Percentiles rank a stretch among this genome's conserved stretches.
phyloP scores from a whole-genome alignment of 1,140 invertebrate genomes.

The Anoplophora glabripennis region DNA sequence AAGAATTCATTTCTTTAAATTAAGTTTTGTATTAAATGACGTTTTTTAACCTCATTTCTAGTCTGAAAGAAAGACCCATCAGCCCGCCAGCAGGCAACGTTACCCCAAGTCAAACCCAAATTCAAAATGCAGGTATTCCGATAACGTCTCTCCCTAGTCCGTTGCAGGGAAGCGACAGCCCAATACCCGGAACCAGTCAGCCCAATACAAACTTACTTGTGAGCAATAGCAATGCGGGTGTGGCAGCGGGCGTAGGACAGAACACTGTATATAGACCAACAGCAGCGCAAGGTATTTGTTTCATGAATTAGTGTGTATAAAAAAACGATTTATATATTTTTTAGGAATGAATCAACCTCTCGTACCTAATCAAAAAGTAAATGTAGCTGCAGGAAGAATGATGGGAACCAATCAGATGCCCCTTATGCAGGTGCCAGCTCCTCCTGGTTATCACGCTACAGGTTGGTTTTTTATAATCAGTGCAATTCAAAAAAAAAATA shows the following conservation, averaged over 20 bases:
- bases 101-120: slow-evolving; percentile 47
- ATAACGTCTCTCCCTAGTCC: slow-evolving; percentile 55
- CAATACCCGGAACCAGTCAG: slow-evolving; percentile 43
- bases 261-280: slow-evolving; percentile 38
- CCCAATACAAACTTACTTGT: slow-evolving; percentile 39
- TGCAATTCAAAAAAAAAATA: too few relatives aligned
- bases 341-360: too few relatives aligned
- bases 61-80: slow-evolving; percentile 76
- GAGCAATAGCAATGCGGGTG: slow-evolving; percentile 32
- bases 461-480: slow-evolving; percentile 9
- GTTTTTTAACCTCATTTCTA: slow-evolving; percentile 44
- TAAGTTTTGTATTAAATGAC: slow-evolving; percentile 3
- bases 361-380: slow-evolving; percentile 14
- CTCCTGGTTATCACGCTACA: slow-evolving; percentile 53
- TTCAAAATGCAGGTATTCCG: slow-evolving; percentile 36
- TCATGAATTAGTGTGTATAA: slow-evolving; percentile 3
- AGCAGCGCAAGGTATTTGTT: slow-evolving; percentile 24
- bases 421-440: slow-evolving; percentile 52
- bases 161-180: slow-evolving; percentile 58
- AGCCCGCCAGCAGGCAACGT: slow-evolving; percentile 61
- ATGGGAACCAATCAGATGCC: slow-evolving; percentile 44
- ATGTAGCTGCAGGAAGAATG: slow-evolving; percentile 29
- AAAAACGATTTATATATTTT: too few relatives aligned
- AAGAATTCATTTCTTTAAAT: slow-evolving; percentile 9
- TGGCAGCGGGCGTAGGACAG: slow-evolving; percentile 36